Base-by-base conservation (phyloP, 2,113 vertebrate species). In the Gasterosteus nipponicus region DNA sequence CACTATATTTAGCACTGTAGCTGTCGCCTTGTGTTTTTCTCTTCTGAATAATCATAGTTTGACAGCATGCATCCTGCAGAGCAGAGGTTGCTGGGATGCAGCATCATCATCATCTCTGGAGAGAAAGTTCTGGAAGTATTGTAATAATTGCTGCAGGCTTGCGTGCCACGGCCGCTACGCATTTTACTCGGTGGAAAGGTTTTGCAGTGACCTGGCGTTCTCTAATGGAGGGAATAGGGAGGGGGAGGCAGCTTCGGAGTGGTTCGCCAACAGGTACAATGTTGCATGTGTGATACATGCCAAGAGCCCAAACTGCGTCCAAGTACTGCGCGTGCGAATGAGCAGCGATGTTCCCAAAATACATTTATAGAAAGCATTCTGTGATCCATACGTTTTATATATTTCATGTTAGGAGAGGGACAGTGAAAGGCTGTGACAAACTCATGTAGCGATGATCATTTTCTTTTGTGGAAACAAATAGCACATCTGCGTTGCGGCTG, bases 1-100 rank as follows among this genome's bases (percentile, higher is more conserved):
- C 86, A 92, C 94, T 95, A 95, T 92, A 95, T 94, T 93, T 93
- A 94, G 94, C 90, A 66, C 73, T 15, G 73, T 78, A 89, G 89
- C 92, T 94, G 94, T 94, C 93, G 80, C 92, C 92, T 94, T 90
- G 89, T 89, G 90, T 93, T 93, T 91, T 74, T 77, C 85, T 83
- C 87, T 84, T 86, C 78, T 85, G 90, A 91, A 90, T 91, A 91
- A 87, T 91, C 87, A 79, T 75, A 81, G 78, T 92, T 91, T 93
- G 92, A 93, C 94, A 91, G 90, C 85, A 84, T 76, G 86, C 31
- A 90, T 92, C 90, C 92, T 84, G 90, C 81, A 83, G 90, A 90
- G 89, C 90, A 90, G 83, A 91, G 89, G 93, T 92, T 92, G 89
- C 88, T 85, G 91, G 81, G 89, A 93, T 89, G 87, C 86, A 84